Evolutionary conservation across 2,888 invertebrate species (phyloP), one percentile per base, ranked within the genome.

Genomic region (Drosophila mayaguana): DNA sequence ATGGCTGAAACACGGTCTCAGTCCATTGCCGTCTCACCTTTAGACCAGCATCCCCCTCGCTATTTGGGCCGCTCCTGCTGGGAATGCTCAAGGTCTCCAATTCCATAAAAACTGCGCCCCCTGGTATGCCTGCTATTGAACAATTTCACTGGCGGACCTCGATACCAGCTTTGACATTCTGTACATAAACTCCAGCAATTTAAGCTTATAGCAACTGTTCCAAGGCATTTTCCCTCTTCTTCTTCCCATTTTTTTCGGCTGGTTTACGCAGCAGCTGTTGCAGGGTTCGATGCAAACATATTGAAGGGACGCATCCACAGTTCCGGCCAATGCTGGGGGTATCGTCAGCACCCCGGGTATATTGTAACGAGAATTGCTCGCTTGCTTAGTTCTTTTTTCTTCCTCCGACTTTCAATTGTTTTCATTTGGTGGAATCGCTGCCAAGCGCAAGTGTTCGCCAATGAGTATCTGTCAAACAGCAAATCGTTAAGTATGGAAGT

Each of bases 261-360:
- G 64, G 54, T 32, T 69, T 45, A 64, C 64, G 68, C 75, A 81
- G 76, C 89, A 86, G 88, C 82, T 89, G 88, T 61, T 68, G 72
- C 57, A 76, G 73, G 72, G 89, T 84, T 89, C 88, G 75, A 88
- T 85, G 82, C 75, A 75, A 80, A 84, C 85, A 81, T 84, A 85
- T 84, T 89, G 85, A 80, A 65, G 60, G 70, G 63, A 63, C 63
- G 63, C 68, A 64, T 69, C 67, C 67, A 42, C 51, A 55, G 65
- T 42, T 51, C 43, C 60, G 53, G 61, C 51, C 61, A 50, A 28
- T 51, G 56, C 42, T 63, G 62, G 57, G 55, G 38, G 61, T 46
- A 53, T 56, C 28, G 45, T 11, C 43, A 63, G 56, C 79, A 63
- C 40, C 56, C 60, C 79, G 38, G 46, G 50, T 46, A 61, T 69